These are phyloP conservation scores for Borostomias antarcticus DNA, from an alignment of 2,797 vertebrate genomes.

Conservation along the genomic window DNA sequence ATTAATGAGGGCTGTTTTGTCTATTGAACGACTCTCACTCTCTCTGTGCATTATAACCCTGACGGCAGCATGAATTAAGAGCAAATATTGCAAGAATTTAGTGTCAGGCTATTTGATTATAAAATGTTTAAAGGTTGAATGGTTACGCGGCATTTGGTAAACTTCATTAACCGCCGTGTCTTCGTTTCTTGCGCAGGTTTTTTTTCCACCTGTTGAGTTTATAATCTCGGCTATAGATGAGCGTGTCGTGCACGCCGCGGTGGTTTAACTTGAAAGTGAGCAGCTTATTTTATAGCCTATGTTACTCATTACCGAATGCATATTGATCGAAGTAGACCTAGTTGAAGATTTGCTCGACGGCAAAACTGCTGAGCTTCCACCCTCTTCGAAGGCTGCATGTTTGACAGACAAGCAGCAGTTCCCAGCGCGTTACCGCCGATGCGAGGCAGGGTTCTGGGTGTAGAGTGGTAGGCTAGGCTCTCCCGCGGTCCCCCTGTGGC, in stretches of 20 bases:
- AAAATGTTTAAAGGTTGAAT: neutral
- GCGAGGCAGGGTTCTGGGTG: constrained; percentile 1
- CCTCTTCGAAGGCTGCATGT: neutral
- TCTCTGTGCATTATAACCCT: neutral
- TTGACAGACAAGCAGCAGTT: neutral
- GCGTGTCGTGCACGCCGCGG: neutral
- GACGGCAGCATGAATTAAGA: neutral
- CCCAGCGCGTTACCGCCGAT: neutral
- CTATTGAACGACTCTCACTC: neutral
- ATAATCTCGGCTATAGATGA: no score
- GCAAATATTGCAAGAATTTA: constrained; percentile 3
- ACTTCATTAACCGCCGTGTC: no score
- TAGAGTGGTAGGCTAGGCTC: neutral
- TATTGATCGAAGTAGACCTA: neutral
- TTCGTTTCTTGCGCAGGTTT: no score
- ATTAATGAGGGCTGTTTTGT: constrained; percentile 16
- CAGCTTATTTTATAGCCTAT: neutral
- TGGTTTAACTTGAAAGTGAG: neutral
- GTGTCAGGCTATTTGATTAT: constrained; percentile 12
- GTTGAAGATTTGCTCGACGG: neutral
- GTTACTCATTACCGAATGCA: neutral
- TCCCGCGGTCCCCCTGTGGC: neutral
- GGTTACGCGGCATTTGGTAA: no score
- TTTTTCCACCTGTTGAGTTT: constrained; percentile 46
- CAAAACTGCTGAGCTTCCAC: neutral